These are phyloP conservation scores for Ecliptopera silaceata DNA, from an alignment of 2,888 invertebrate genomes.

Conservation along the genomic window DNA sequence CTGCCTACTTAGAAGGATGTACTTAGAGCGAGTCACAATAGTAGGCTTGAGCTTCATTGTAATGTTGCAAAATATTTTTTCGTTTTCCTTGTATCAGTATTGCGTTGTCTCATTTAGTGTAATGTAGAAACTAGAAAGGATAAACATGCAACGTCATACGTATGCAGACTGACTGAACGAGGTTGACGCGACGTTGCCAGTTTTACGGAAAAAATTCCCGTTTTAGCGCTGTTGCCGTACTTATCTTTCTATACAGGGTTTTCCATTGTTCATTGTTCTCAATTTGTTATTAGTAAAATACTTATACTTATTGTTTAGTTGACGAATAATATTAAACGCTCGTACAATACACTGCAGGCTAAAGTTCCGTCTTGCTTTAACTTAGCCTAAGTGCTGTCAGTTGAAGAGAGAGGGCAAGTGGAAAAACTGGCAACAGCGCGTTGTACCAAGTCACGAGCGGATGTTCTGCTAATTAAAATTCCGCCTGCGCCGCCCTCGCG, in stretches of 20 bases:
- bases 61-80: slow-evolving; percentile 63
- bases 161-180: slow-evolving; percentile 66
- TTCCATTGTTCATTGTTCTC: slow-evolving; percentile 66
- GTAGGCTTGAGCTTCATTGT: slow-evolving; percentile 66
- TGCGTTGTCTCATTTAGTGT: slow-evolving; percentile 77
- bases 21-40: slow-evolving; percentile 67
- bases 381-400: slow-evolving; percentile 47
- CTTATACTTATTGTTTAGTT: slow-evolving; percentile 30
- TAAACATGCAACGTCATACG: slow-evolving; percentile 78
- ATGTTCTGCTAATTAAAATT: slow-evolving; percentile 84
- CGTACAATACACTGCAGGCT: slow-evolving; percentile 13
- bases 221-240: slow-evolving; percentile 72
- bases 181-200: slow-evolving; percentile 78
- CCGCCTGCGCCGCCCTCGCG: slow-evolving; percentile 83
- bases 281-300: slow-evolving; percentile 38
- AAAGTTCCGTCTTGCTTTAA: slow-evolving; percentile 42
- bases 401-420: slow-evolving; percentile 62
- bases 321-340: slow-evolving; percentile 23
- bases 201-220: slow-evolving; percentile 71
- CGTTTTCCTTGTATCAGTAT: slow-evolving; percentile 78
- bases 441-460: slow-evolving; percentile 77
- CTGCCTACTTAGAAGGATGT: slow-evolving; percentile 59
- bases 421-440: slow-evolving; percentile 76
- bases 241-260: slow-evolving; percentile 58
- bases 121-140: slow-evolving; percentile 79